A percentile compares a stretch with the other conserved stretches of the same genome.
Evolutionary conservation across 2,888 invertebrate genomes (phyloP).

Genomic region (Mythimna vitellina): DNA sequence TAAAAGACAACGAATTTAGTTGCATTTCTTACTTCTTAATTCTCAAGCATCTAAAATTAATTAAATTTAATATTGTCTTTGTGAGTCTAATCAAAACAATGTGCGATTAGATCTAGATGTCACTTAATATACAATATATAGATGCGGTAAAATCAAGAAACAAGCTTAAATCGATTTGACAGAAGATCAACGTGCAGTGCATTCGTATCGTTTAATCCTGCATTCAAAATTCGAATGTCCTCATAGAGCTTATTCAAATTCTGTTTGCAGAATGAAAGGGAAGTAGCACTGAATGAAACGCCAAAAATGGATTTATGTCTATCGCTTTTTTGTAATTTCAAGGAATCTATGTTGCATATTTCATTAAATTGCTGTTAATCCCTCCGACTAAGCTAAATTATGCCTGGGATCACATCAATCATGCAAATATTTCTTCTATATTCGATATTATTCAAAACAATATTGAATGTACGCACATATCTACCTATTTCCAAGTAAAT

Average conservation of each 20-base stretch:
- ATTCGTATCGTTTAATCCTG: slow-evolving; percentile 23
- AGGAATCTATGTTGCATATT: no score
- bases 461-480: slow-evolving; percentile 13
- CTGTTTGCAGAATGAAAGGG: not conserved
- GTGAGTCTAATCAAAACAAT: slow-evolving; percentile 16
- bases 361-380: not conserved
- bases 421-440: slow-evolving; percentile 4
- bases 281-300: not conserved
- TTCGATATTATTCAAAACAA: slow-evolving; percentile 36
- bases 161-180: slow-evolving; percentile 24
- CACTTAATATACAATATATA: slow-evolving; percentile 42
- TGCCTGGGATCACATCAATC: not conserved
- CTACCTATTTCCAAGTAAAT: slow-evolving; percentile 45
- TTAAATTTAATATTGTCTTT: not conserved
- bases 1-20: not conserved
- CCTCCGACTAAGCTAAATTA: not conserved
- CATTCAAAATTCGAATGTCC: slow-evolving; percentile 33
- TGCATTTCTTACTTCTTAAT: not conserved
- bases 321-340: no score
- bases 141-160: slow-evolving; percentile 37
- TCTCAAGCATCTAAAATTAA: slow-evolving; percentile 15
- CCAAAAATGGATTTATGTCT: not conserved
- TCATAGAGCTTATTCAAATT: slow-evolving; percentile 7
- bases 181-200: slow-evolving; percentile 36
- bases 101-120: slow-evolving; percentile 34